phyloP scores from a whole-genome alignment of 2,888 invertebrate species.

The Malacosoma neustria region DNA sequence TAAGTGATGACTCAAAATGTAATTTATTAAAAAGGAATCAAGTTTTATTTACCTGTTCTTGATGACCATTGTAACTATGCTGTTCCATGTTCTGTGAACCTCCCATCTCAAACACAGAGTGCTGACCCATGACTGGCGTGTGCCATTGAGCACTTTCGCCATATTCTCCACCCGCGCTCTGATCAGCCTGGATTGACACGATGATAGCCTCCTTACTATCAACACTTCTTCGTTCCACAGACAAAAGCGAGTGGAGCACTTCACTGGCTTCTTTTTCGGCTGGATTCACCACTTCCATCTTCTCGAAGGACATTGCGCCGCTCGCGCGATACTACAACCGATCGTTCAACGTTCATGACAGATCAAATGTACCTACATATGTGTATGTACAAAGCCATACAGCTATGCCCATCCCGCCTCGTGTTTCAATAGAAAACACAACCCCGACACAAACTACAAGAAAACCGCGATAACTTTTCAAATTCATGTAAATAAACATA shows the following conservation, averaged over 20 bases:
- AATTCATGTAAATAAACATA: conserved; percentile 76
- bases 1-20: too few relatives aligned
- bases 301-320: conserved; percentile 63
- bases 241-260: conserved; percentile 78
- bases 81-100: conserved; percentile 57
- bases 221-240: conserved; percentile 79
- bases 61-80: conserved; percentile 64
- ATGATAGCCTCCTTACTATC: conserved; percentile 71
- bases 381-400: conserved; percentile 56
- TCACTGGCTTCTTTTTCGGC: conserved; percentile 83
- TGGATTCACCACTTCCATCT: conserved; percentile 78
- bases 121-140: conserved; percentile 75
- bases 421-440: conserved; percentile 37
- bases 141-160: conserved; percentile 78
- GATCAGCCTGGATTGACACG: conserved; percentile 59
- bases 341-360: conserved; percentile 61
- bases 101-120: conserved; percentile 65
- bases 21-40: too few relatives aligned
- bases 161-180: conserved; percentile 63
- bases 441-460: conserved; percentile 42
- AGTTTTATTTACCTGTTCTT: conserved; percentile 50
- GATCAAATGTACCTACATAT: conserved; percentile 68
- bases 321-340: conserved; percentile 56
- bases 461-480: conserved; percentile 73
- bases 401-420: conserved; percentile 50